A percentile compares a stretch with the other conserved stretches of the same genome.
These are phyloP conservation scores for Pollenia amentaria DNA, from an alignment of 2,888 invertebrate species.

Conservation along the genomic window DNA sequence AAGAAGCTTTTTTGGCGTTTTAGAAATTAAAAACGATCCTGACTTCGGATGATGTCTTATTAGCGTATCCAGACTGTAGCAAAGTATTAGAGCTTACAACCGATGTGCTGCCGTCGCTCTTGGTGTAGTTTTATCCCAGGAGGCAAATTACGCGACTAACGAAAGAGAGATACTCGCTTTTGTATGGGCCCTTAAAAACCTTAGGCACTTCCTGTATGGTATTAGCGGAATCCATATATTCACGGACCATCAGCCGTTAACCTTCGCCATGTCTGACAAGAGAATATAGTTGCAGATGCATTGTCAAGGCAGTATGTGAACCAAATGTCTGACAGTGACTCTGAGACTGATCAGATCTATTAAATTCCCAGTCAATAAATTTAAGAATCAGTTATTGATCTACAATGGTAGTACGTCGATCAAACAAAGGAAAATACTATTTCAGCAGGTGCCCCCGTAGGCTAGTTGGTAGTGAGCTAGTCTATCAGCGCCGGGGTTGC, in stretches of 20 bases:
- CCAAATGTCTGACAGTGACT: slow-evolving; percentile 3
- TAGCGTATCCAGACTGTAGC: too few species aligned
- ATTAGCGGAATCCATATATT: slow-evolving; percentile 27
- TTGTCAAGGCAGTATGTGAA: slow-evolving; percentile 29
- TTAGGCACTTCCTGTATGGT: slow-evolving; percentile 29
- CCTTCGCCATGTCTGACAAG: neutral
- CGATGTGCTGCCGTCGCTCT: neutral
- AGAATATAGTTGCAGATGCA: slow-evolving; percentile 16
- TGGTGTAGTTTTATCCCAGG: slow-evolving; percentile 14
- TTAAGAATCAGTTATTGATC: slow-evolving; percentile 37
- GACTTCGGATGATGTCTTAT: too few species aligned
- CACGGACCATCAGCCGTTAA: neutral
- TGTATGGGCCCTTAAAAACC: slow-evolving; percentile 15
- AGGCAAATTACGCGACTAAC: too few species aligned
- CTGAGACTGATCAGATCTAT: slow-evolving; percentile 30
- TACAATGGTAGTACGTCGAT: slow-evolving; percentile 3
- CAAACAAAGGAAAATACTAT: slow-evolving; percentile 34
- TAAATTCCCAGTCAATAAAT: slow-evolving; percentile 45
- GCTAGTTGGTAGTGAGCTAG: too few species aligned
- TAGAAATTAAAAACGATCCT: neutral
- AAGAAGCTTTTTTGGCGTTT: neutral
- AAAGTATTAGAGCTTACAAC: too few species aligned
- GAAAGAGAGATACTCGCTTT: slow-evolving; percentile 29
- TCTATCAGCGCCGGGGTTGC: too few species aligned
- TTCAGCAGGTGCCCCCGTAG: slow-evolving; percentile 37